Conservation (phyloP, 1,140 invertebrate genomes). For the Bombus sylvicola region DNA sequence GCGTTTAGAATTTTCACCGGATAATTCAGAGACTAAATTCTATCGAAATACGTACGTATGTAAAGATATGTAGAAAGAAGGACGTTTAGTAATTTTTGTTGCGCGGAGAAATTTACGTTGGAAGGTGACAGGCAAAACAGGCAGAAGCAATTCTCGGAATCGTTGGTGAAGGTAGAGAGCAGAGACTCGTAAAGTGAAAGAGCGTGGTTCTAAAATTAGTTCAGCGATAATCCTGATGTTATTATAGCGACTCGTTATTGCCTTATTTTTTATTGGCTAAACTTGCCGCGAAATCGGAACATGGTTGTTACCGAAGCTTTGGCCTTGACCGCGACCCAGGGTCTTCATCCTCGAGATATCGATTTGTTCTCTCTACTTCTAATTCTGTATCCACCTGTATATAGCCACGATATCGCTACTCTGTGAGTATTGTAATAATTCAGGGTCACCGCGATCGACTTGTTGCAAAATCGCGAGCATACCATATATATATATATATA, state of each 20-base stretch:
- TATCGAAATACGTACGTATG: not conserved
- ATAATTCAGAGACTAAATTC: not conserved
- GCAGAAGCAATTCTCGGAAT: not conserved
- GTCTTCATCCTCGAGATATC: slow-evolving; percentile 74
- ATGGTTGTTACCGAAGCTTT: slow-evolving; percentile 56
- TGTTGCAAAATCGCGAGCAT: slow-evolving; percentile 40
- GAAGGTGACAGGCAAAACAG: not conserved
- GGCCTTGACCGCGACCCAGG: slow-evolving; percentile 79
- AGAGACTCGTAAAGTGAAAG: not conserved
- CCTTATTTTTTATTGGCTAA: slow-evolving; percentile 53
- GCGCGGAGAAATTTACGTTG: not conserved
- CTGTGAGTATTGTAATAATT: slow-evolving; percentile 56
- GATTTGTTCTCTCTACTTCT: slow-evolving; percentile 69
- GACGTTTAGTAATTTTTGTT: not conserved
- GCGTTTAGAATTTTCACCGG: not conserved
- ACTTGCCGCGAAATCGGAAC: slow-evolving; percentile 54
- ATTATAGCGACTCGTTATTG: slow-evolving; percentile 15
- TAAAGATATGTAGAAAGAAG: not conserved
- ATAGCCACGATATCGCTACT: slow-evolving; percentile 35
- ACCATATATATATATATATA: not conserved
- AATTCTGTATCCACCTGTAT: slow-evolving; percentile 60
- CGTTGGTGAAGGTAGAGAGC: no score
- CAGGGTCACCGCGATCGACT: slow-evolving; percentile 47
- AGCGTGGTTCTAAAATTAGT: slow-evolving; percentile 3
- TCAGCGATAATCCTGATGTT: slow-evolving; percentile 24